phyloP scores from a whole-genome alignment of 92 coral and sea anemone species.

The Paramuricea clavata region DNA sequence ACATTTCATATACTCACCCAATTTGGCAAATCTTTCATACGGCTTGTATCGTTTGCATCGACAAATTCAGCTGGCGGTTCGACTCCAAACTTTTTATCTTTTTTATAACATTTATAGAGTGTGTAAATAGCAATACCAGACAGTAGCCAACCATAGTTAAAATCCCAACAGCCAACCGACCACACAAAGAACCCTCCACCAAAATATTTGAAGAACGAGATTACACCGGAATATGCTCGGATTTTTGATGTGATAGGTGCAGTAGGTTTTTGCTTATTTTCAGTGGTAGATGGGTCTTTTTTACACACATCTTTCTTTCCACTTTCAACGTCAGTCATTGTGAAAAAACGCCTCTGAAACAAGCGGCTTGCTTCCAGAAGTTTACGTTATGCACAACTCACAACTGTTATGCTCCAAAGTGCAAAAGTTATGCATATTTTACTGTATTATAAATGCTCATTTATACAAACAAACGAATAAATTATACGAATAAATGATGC shows the following conservation, averaged over 20 bases:
- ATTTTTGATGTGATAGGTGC: conserved; percentile 54
- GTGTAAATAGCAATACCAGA: conserved; percentile 81
- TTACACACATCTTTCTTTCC: neutral
- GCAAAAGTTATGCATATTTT: no score
- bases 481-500: neutral
- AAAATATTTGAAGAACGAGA: conserved; percentile 91
- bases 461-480: no score
- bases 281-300: conserved; percentile 49
- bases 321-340: neutral
- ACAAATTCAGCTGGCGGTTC: conserved; percentile 75
- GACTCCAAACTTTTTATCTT: conserved; percentile 76
- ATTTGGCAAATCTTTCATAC: conserved; percentile 92
- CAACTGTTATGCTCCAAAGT: conserved; percentile 1
- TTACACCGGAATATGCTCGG: conserved; percentile 75
- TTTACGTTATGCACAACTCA: no score
- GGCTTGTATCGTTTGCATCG: conserved; percentile 80
- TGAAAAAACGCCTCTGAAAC: neutral
- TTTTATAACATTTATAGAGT: conserved; percentile 89
- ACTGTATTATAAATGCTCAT: no score
- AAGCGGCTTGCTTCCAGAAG: neutral
- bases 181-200: conserved; percentile 91
- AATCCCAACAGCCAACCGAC: conserved; percentile 94
- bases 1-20: conserved; percentile 99
- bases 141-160: conserved; percentile 91
- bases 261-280: conserved; percentile 56